Conservation (phyloP, 2,113 vertebrate genomes). For the Oryzias javanicus region DNA sequence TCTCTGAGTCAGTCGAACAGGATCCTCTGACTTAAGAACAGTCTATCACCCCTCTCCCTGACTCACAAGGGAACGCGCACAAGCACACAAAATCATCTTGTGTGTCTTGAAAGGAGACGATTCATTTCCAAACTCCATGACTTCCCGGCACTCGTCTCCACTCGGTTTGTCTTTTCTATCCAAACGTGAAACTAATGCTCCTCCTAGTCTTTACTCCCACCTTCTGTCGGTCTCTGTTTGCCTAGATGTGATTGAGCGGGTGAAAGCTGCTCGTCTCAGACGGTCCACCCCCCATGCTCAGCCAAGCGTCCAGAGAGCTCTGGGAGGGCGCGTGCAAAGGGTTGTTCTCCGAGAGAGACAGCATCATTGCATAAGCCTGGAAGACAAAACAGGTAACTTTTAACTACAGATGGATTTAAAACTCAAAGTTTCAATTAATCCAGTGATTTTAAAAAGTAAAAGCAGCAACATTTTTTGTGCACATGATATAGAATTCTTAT, state of each 20-base stretch:
- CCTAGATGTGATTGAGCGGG: constrained; percentile 96
- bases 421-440: not conserved
- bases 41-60: constrained; percentile 41
- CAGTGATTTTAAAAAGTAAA: not conserved
- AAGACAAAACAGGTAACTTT: constrained; percentile 31
- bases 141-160: constrained; percentile 53
- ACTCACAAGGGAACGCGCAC: constrained; percentile 12
- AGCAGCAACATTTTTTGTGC: not conserved
- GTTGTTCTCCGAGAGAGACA: constrained; percentile 95
- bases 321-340: constrained; percentile 92
- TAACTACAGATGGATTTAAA: not conserved
- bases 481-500: too few species aligned
- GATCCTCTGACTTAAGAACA: constrained; percentile 40
- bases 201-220: constrained; percentile 53
- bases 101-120: constrained; percentile 49
- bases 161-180: constrained; percentile 60
- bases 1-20: constrained; percentile 63
- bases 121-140: constrained; percentile 31
- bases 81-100: constrained; percentile 30
- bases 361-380: constrained; percentile 99
- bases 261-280: constrained; percentile 92
- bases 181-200: constrained; percentile 40
- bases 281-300: constrained; percentile 91
- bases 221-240: constrained; percentile 13
- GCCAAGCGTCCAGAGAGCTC: constrained; percentile 96